These are phyloP conservation scores for Ophthalmolycus amberensis DNA, from an alignment of 2,113 vertebrate species.

Conservation along the genomic window DNA sequence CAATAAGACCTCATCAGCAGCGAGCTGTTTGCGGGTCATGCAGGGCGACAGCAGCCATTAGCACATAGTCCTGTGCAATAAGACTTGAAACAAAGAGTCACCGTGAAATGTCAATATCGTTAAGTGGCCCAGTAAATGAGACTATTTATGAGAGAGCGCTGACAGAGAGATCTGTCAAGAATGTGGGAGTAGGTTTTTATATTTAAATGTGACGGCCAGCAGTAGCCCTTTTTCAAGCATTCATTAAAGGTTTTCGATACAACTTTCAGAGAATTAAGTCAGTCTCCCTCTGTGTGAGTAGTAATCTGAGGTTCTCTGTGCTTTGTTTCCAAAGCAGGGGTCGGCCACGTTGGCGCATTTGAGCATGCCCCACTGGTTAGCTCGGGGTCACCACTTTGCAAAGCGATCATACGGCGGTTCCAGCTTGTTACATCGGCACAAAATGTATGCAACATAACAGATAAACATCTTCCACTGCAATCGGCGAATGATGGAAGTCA, in stretches of 20 bases:
- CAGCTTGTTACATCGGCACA: too few species aligned
- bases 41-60: conserved; percentile 64
- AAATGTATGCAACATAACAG: too few species aligned
- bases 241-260: background rate
- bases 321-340: too few species aligned
- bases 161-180: background rate
- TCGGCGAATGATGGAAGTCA: too few species aligned
- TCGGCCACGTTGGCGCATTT: too few species aligned
- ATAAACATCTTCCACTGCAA: too few species aligned
- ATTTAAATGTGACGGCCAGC: background rate
- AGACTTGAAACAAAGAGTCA: conserved; percentile 41
- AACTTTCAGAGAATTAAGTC: too few species aligned
- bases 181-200: background rate
- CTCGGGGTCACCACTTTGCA: too few species aligned
- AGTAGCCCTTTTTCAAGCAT: background rate
- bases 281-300: too few species aligned
- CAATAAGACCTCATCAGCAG: conserved; percentile 61
- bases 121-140: conserved; percentile 51
- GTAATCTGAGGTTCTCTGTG: too few species aligned
- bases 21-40: conserved; percentile 60
- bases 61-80: conserved; percentile 38
- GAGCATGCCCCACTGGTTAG: too few species aligned
- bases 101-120: conserved; percentile 56
- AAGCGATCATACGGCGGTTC: too few species aligned
- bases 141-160: conserved; percentile 28